Base-by-base conservation (phyloP, 2,797 vertebrate genomes). In the Mormyrops boulengeri region DNA sequence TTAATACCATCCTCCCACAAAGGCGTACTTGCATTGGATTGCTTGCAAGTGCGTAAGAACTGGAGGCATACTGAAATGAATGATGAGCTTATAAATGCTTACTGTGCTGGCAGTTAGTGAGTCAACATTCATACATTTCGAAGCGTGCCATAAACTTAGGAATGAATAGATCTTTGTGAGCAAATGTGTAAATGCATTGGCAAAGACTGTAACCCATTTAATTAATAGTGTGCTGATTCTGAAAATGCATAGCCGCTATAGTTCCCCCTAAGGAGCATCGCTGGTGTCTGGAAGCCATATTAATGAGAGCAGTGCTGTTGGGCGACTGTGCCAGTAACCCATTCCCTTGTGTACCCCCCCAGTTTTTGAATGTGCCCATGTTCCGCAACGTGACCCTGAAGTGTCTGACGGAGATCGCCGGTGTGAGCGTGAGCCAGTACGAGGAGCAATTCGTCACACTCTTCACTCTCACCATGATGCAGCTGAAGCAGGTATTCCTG, bases 361-460 rank as follows among this genome's bases (percentile, higher is more conserved):
- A 99, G 98, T 99, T 99, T 94, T 93, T 99, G 94, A 99, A 99
- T 92, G 98, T 99, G 90, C 98, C 98, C 84, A 99, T 99, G 98
- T 99, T 99, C 92, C 97, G 98, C 91, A 99, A 99, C 4, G 98
- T 99, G 90, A 99, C 98, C 12, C 94, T 99, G 92, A 99, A 99
- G 95, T 99, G 98, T 96, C 95, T 99, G 96, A 99, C 98, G 17
- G 98, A 99, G 95, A 99, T 99, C 89, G 98, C 98, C 84, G 98
- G 98, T 66, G 98, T 99, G 91, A 99, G 97, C 73, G 98, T 99
- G 92, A 98, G 97, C 94, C 98, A 99, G 91, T 99, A 99, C 26
- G 98, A 99, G 94, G 98, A 99, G 92, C 98, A 99, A 90, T 99
- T 99, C 88, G 97, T 99, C 93, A 99, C 96, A 0, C 96, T 98